Conservation (phyloP, 2,113 vertebrate species). For the Psettodes erumei region DNA sequence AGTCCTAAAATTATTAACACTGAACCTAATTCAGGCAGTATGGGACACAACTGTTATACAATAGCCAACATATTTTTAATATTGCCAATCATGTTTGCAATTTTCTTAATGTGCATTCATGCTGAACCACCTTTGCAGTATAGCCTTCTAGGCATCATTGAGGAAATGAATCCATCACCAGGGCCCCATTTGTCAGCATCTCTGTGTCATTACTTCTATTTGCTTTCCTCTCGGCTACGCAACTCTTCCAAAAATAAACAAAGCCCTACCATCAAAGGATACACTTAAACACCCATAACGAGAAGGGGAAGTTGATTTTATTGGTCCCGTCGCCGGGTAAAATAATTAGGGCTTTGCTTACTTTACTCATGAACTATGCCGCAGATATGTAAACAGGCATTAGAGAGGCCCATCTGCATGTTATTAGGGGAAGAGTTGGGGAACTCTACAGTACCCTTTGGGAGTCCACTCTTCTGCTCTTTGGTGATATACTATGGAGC, state of each 20-base stretch:
- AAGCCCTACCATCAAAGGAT: conserved; percentile 77
- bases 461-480: conserved; percentile 60
- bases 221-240: conserved; percentile 81
- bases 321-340: conserved; percentile 82
- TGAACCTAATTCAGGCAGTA: background rate
- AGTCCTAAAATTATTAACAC: background rate
- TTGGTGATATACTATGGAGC: conserved; percentile 60
- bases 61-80: conserved; percentile 11
- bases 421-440: conserved; percentile 80
- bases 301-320: conserved; percentile 85
- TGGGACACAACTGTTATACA: background rate
- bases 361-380: conserved; percentile 83
- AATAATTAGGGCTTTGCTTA: conserved; percentile 86
- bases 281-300: conserved; percentile 79
- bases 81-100: conserved; percentile 37
- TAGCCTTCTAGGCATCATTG: conserved; percentile 61
- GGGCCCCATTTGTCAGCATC: conserved; percentile 77
- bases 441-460: conserved; percentile 62
- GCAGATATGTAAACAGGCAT: conserved; percentile 84
- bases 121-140: conserved; percentile 45
- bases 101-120: conserved; percentile 29
- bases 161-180: conserved; percentile 76
- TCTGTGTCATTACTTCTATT: conserved; percentile 81
- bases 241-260: conserved; percentile 84
- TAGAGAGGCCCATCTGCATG: conserved; percentile 81